A percentile compares a stretch with the other conserved stretches of the same genome.
Evolutionary conservation across 64 coral and sea anemone genomes (phyloP).

Genomic region (Porites lutea): DNA sequence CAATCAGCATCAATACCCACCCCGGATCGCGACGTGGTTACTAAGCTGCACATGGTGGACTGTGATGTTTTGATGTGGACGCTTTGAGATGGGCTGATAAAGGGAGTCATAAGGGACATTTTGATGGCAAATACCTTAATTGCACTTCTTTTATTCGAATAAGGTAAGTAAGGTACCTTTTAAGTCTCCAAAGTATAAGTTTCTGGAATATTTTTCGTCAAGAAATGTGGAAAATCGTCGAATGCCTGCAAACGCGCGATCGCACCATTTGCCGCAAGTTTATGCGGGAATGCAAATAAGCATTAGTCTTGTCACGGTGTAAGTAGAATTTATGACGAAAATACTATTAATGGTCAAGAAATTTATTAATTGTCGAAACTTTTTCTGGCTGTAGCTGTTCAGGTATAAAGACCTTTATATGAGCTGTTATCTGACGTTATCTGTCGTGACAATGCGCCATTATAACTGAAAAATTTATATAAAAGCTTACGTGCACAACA

Average conservation of each 20-base stretch:
- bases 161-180: not conserved
- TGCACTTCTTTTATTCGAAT: not conserved
- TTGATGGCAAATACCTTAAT: not conserved
- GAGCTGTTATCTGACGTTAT: too few relatives aligned
- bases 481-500: too few relatives aligned
- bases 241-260: not conserved
- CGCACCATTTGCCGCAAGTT: not conserved
- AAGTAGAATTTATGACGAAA: not conserved
- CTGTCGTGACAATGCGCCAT: too few relatives aligned
- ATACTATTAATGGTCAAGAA: not conserved
- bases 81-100: not conserved
- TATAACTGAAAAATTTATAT: too few relatives aligned
- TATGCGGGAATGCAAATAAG: not conserved
- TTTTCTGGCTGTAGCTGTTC: too few relatives aligned
- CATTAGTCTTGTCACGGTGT: not conserved
- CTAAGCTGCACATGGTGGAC: conserved; percentile 27
- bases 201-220: not conserved
- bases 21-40: not conserved
- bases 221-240: not conserved
- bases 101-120: not conserved
- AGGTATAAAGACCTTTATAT: too few relatives aligned
- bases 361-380: not conserved
- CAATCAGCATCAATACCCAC: not conserved
- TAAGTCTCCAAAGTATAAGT: not conserved
- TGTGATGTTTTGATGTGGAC: conserved; percentile 9